Conservation (phyloP, 2,888 invertebrate genomes). For the Sylvicola cinctus region DNA sequence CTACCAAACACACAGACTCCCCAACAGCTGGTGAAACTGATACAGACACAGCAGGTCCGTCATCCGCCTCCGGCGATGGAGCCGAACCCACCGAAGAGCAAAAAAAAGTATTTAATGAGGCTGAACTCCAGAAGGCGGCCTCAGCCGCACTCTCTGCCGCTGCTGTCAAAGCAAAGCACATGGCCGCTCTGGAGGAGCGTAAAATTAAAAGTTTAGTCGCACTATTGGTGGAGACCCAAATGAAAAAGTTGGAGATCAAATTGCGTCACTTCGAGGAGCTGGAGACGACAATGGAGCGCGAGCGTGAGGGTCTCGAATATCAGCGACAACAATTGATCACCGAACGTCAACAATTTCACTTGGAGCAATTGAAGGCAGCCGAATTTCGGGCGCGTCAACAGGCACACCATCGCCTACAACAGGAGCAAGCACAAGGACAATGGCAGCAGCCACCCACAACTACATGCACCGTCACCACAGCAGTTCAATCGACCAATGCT, state of each 20-base stretch:
- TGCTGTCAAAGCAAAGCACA: constrained; percentile 96
- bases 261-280: constrained; percentile 95
- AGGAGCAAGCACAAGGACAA: constrained; percentile 30
- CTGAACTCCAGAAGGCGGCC: constrained; percentile 82
- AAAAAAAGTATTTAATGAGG: constrained; percentile 36
- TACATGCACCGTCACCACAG: no score
- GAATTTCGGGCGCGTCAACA: constrained; percentile 93
- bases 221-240: constrained; percentile 94
- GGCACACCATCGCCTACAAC: constrained; percentile 67
- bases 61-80: constrained; percentile 14
- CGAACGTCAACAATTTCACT: constrained; percentile 94
- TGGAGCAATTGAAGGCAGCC: constrained; percentile 92
- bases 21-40: constrained; percentile 6
- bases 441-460: constrained; percentile 20
- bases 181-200: constrained; percentile 93
- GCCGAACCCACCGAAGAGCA: constrained; percentile 9
- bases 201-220: constrained; percentile 98
- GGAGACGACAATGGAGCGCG: constrained; percentile 87
- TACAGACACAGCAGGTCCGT: constrained; percentile 13
- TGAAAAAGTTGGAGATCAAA: constrained; percentile 99
- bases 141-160: constrained; percentile 93
- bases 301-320: constrained; percentile 79
- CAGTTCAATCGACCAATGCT: no score
- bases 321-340: constrained; percentile 95
- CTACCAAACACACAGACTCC: no score